Conservation (phyloP, 1,140 invertebrate genomes). For the Drosophila micromelanica region DNA sequence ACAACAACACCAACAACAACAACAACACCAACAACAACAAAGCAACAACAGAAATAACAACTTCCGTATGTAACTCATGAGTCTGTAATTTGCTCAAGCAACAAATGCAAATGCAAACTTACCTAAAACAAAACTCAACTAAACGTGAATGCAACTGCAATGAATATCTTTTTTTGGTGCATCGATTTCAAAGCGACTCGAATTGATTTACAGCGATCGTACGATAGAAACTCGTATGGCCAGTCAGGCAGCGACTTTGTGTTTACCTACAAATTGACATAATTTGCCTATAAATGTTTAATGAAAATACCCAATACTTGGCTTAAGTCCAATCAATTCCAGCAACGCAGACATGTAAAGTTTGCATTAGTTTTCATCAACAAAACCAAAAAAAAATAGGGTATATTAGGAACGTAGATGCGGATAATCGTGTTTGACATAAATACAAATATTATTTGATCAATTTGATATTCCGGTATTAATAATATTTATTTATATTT, state of each 20-base stretch:
- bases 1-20: slow-evolving; percentile 48
- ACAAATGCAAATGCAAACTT: slow-evolving; percentile 53
- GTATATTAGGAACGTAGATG: slow-evolving; percentile 18
- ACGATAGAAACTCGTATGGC: neutral
- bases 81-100: slow-evolving; percentile 68
- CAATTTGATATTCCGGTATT: too few species aligned
- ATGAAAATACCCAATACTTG: slow-evolving; percentile 52
- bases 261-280: slow-evolving; percentile 81
- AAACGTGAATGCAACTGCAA: slow-evolving; percentile 33
- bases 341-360: slow-evolving; percentile 6
- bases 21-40: slow-evolving; percentile 43
- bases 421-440: too few species aligned
- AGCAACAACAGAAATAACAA: slow-evolving; percentile 43
- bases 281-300: slow-evolving; percentile 80
- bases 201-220: slow-evolving; percentile 1
- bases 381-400: neutral
- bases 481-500: too few species aligned
- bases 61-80: slow-evolving; percentile 65
- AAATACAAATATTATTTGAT: too few species aligned
- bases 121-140: slow-evolving; percentile 5
- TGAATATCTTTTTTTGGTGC: slow-evolving; percentile 57
- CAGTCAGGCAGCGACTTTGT: slow-evolving; percentile 28
- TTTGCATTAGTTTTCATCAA: slow-evolving; percentile 27
- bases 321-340: slow-evolving; percentile 27
- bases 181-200: slow-evolving; percentile 29